A percentile compares a stretch with the other conserved stretches of the same genome.
Conservation (phyloP, 2,888 invertebrate genomes). For the Hydroisotoma schaefferi region DNA sequence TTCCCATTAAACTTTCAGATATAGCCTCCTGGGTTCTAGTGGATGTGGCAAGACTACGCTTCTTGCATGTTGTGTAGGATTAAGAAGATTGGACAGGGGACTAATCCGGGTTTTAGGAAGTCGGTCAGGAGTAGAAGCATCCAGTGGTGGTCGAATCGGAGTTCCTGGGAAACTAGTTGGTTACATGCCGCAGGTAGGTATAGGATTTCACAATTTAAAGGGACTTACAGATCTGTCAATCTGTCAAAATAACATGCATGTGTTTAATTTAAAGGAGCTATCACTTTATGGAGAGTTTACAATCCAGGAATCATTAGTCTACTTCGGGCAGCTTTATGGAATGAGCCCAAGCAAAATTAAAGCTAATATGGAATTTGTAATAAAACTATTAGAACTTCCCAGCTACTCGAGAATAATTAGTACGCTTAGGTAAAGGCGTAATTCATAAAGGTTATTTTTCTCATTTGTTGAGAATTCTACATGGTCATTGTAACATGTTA, state of each 20-base stretch:
- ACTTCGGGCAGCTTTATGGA: conserved; percentile 38
- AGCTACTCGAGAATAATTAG: conserved; percentile 25
- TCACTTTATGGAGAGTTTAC: conserved; percentile 87
- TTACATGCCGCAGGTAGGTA: conserved; percentile 56
- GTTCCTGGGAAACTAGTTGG: conserved; percentile 54
- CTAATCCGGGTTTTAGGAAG: conserved; percentile 52
- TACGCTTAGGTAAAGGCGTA: conserved; percentile 57
- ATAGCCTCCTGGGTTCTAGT: conserved; percentile 19
- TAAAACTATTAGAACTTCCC: conserved; percentile 32
- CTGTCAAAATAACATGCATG: too few species aligned
- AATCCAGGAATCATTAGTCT: conserved; percentile 64
- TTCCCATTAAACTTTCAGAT: conserved; percentile 12
- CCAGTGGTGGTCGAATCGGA: too few species aligned
- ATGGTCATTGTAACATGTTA: not conserved
- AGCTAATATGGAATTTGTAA: conserved; percentile 30
- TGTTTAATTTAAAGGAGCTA: conserved; percentile 70
- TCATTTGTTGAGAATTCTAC: not conserved
- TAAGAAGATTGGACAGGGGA: conserved; percentile 52
- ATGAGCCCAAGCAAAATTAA: conserved; percentile 26
- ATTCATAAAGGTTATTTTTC: conserved; percentile 20
- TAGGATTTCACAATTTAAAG: not conserved
- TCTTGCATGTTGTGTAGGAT: conserved; percentile 52
- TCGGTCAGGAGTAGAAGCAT: conserved; percentile 51
- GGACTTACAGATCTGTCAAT: too few species aligned
- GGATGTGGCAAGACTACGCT: conserved; percentile 60